Percentiles rank a stretch among this genome's conserved stretches.
These are phyloP conservation scores for Eueides isabella DNA, from an alignment of 1,140 invertebrate genomes.

Conservation along the genomic window DNA sequence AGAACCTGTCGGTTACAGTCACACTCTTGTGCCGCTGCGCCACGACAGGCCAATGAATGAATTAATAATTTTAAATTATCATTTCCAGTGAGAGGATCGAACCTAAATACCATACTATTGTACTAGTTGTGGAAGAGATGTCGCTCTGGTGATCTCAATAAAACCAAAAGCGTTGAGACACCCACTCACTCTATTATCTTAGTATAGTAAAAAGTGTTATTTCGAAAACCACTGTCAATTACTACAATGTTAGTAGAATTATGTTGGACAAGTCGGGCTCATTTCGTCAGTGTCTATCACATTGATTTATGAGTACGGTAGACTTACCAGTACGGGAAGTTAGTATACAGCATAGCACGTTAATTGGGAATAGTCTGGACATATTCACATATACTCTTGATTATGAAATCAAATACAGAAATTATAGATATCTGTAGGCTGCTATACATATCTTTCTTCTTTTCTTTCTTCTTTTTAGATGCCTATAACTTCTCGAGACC, in stretches of 20 bases:
- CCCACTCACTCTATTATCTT: background rate
- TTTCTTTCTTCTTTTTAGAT: no score
- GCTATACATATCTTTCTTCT: no score
- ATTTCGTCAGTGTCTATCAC: conserved; percentile 60
- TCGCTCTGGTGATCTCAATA: background rate
- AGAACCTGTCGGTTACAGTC: no score
- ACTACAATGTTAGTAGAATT: conserved; percentile 46
- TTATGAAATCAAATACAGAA: background rate
- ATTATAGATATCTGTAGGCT: no score
- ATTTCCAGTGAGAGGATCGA: no score
- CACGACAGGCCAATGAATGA: no score
- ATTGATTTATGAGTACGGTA: conserved; percentile 57
- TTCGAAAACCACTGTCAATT: conserved; percentile 54
- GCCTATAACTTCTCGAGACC: no score
- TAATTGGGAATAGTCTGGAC: conserved; percentile 23
- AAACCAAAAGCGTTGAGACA: background rate
- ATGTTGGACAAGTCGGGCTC: conserved; percentile 40
- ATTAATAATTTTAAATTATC: no score
- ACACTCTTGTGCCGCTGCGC: no score
- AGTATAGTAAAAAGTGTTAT: conserved; percentile 33
- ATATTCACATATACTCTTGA: background rate
- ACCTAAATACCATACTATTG: no score
- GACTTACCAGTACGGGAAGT: conserved; percentile 48
- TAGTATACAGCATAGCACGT: conserved; percentile 27
- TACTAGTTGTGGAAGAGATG: no score